These are phyloP conservation scores for Stratiomys singularior DNA, from an alignment of 2,888 invertebrate species.

Conservation along the genomic window DNA sequence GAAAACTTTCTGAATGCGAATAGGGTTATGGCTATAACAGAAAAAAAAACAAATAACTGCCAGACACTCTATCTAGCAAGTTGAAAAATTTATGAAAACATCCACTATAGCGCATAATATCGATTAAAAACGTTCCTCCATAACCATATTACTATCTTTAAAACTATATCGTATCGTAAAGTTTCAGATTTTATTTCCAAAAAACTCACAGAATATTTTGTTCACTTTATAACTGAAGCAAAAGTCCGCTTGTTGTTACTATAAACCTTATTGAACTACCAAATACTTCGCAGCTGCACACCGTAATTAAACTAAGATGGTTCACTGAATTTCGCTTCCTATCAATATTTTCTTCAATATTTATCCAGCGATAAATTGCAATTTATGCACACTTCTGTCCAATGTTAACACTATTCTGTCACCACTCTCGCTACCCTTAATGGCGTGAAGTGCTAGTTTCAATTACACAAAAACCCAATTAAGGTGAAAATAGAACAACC, in stretches of 20 bases:
- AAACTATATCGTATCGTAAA: too few relatives aligned
- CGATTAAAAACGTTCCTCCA: background rate
- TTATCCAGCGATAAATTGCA: background rate
- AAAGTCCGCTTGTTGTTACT: background rate
- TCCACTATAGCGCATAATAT: background rate
- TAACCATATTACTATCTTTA: background rate
- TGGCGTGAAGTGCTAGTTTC: constrained; percentile 11
- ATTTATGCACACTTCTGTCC: constrained; percentile 22
- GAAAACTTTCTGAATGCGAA: too few relatives aligned
- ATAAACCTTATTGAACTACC: background rate
- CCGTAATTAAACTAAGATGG: background rate
- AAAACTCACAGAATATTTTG: constrained; percentile 15
- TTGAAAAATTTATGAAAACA: background rate
- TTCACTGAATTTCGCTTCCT: background rate
- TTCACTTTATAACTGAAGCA: too few relatives aligned
- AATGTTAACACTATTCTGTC: background rate
- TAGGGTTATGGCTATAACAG: too few relatives aligned
- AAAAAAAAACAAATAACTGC: too few relatives aligned
- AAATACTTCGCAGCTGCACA: background rate
- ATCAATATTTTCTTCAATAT: background rate
- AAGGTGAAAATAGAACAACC: constrained; percentile 1
- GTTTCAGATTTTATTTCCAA: too few relatives aligned
- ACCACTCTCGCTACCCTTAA: background rate
- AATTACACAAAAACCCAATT: constrained; percentile 37
- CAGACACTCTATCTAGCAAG: background rate